Base-by-base conservation (phyloP, 2,888 invertebrate genomes). In the Ormia ochracea region DNA sequence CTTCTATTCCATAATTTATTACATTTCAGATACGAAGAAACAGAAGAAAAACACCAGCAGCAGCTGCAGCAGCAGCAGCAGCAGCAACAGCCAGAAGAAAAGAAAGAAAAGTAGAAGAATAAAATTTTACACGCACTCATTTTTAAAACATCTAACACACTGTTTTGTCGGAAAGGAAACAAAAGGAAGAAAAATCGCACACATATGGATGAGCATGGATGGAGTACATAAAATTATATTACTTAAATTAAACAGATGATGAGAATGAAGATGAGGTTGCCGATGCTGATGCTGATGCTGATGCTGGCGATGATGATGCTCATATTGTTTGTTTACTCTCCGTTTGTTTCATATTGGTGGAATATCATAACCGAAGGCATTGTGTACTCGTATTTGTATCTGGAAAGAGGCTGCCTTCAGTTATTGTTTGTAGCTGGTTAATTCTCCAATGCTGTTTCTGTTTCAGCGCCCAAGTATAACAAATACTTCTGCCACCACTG, bases 401-500 rank as follows among this genome's bases (percentile, higher is more conserved):
- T 10, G 43, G 2, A 9, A 9, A 9, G 3, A 33, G 6, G 33
- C 28, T 17, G 28, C 52, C 61, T 31, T 43, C 26, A 63, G 41
- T 48, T 54, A 56, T 58, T 52, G 56, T 61, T 41, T 78, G 14
- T 68, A 61, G 54, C 43, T 61, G 52, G 58, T 21, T 69, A 38
- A 78, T 78, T 79, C 81, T 66, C 28, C 38, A 58, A 56, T 56
- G 14, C 33, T 54, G 58, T 56, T 68, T 56, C 43, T 45, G 31
- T 31, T 63, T 38, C 61, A 63, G 45, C 45, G 63, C 45, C 59
- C n/a, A n/a, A n/a, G n/a, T 45, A 66, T 72, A 52, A 43, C 56
- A 33, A 77, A 56, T 58, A 45, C 38, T 41, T 38, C 21, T 23
- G 63, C 73, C 70, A 68, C 86, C 86, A 83, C 87, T 85, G 85